Conservation (phyloP, 92 coral and sea anemone species). For the Meandrina meandrites region DNA sequence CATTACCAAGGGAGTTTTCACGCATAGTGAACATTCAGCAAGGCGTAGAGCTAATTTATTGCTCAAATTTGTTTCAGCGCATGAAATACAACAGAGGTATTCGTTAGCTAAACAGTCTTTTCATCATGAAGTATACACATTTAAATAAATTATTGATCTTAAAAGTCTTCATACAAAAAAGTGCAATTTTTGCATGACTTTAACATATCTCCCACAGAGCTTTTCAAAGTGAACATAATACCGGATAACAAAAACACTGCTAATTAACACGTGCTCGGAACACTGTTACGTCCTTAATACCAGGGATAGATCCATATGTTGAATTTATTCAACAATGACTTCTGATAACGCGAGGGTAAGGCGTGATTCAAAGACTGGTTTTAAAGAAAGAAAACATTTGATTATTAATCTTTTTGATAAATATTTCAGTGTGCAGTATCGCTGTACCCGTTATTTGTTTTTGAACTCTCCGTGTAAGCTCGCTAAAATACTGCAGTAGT, state of each 20-base stretch:
- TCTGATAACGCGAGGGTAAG: too few species aligned
- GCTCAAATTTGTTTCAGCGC: background rate
- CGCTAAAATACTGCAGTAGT: too few species aligned
- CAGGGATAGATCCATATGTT: background rate
- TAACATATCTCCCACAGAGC: slow-evolving; percentile 2
- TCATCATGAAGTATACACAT: background rate
- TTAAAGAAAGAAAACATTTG: background rate
- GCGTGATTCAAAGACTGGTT: background rate
- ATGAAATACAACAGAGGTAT: background rate
- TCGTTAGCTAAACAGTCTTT: background rate
- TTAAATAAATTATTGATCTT: background rate
- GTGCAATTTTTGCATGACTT: slow-evolving; percentile 8
- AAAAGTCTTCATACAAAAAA: background rate
- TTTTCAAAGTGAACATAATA: background rate
- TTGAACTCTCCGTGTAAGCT: too few species aligned
- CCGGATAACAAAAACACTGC: background rate
- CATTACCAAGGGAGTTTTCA: background rate
- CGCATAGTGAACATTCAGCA: background rate
- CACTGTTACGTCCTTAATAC: background rate
- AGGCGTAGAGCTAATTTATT: background rate
- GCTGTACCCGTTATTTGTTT: background rate
- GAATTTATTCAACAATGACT: too few species aligned
- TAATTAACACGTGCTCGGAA: background rate
- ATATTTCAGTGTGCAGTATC: background rate
- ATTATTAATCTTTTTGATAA: too few species aligned